A percentile compares a stretch with the other conserved stretches of the same genome.
Evolutionary conservation across 1,140 invertebrate species (phyloP).

Genomic region (Drosophila paulistorum): DNA sequence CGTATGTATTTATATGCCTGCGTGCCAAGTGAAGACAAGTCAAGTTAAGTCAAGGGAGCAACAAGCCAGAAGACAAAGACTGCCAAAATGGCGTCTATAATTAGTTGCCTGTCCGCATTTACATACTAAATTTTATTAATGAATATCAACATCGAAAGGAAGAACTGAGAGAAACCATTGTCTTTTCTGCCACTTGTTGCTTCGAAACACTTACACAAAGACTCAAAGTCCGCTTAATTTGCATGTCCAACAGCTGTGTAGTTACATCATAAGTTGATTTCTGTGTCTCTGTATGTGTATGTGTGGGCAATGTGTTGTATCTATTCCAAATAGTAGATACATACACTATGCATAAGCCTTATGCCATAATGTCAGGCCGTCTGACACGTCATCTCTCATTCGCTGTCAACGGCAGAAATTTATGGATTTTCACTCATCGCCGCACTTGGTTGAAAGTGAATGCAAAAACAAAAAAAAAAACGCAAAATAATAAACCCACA

Average conservation of each 20-base stretch:
- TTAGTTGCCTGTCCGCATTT: constrained; percentile 60
- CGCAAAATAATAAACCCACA: constrained; percentile 14
- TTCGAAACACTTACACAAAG: constrained; percentile 16
- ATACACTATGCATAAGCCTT: background rate
- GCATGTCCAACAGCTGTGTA: constrained; percentile 43
- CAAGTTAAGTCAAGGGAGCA: constrained; percentile 5
- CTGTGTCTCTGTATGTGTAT: constrained; percentile 13
- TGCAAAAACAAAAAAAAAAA: constrained; percentile 10
- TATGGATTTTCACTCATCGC: constrained; percentile 55
- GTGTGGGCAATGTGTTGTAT: constrained; percentile 11
- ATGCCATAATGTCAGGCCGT: constrained; percentile 5
- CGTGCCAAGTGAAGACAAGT: constrained; percentile 7
- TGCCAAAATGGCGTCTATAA: constrained; percentile 62
- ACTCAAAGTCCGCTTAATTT: constrained; percentile 27
- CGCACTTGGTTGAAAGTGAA: constrained; percentile 38
- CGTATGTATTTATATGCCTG: constrained; percentile 4
- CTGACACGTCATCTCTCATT: constrained; percentile 63
- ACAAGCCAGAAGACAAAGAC: constrained; percentile 23
- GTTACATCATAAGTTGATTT: constrained; percentile 35
- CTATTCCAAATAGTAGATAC: constrained; percentile 6
- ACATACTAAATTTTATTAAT: constrained; percentile 60
- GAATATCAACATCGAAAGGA: constrained; percentile 24
- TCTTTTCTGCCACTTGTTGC: constrained; percentile 56
- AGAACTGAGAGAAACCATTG: constrained; percentile 1
- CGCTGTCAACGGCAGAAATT: constrained; percentile 56